Conservation (phyloP, 2,113 vertebrate species). For the Tiliqua scincoides region DNA sequence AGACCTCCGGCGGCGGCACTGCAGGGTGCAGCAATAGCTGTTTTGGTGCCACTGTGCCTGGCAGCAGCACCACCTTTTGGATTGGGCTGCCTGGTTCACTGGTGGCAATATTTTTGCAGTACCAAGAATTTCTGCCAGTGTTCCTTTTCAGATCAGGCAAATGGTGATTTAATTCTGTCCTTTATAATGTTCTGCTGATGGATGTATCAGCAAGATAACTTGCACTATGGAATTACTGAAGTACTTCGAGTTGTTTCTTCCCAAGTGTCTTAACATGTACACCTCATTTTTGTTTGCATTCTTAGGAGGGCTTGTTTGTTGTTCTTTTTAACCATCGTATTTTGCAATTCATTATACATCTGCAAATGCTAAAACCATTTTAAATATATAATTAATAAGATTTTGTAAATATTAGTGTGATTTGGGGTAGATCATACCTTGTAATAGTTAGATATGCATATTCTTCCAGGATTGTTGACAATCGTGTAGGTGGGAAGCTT, state of each 20-base stretch:
- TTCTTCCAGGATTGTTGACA: constrained; percentile 37
- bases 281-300: not conserved
- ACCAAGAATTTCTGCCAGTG: not conserved
- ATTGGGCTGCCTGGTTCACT: too few species aligned
- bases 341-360: constrained; percentile 25
- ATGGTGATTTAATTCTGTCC: not conserved
- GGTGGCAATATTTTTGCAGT: not conserved
- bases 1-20: too few species aligned
- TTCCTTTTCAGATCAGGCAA: not conserved
- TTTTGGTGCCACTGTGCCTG: too few species aligned
- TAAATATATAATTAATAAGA: not conserved
- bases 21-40: too few species aligned
- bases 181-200: not conserved
- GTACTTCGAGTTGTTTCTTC: not conserved
- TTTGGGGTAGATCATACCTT: not conserved
- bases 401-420: constrained; percentile 53
- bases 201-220: not conserved
- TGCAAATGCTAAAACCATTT: not conserved
- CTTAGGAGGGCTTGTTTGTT: not conserved
- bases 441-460: not conserved
- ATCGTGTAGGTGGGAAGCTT: constrained; percentile 7
- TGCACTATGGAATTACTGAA: not conserved
- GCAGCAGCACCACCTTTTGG: too few species aligned
- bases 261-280: not conserved
- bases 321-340: not conserved